Percentiles rank a stretch among this genome's conserved stretches.
Conservation (phyloP, 2,113 vertebrate genomes). For the Nycticorax nycticorax region DNA sequence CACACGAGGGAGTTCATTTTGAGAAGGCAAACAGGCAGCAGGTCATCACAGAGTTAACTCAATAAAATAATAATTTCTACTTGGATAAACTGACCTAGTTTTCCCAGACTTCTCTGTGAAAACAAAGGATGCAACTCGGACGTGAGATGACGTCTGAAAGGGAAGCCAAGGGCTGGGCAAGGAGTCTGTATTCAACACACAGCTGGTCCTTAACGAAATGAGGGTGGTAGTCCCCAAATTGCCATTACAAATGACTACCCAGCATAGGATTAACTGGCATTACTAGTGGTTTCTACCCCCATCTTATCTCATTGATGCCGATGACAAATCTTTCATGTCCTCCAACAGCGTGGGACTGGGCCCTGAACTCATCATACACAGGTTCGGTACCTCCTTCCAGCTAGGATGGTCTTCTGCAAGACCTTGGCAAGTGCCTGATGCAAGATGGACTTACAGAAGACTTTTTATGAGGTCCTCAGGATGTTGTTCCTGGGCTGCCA, state of each 20-base stretch:
- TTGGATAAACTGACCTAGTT: conserved; percentile 80
- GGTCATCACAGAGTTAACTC: conserved; percentile 75
- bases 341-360: background rate
- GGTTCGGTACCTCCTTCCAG: background rate
- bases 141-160: conserved; percentile 6
- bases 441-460: background rate
- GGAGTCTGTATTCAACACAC: background rate
- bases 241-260: background rate
- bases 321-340: background rate
- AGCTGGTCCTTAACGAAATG: background rate
- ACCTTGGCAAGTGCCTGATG: background rate
- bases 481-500: background rate
- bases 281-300: background rate
- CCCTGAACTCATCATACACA: background rate
- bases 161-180: conserved; percentile 2
- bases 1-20: conserved; percentile 48
- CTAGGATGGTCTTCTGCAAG: background rate
- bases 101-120: conserved; percentile 31
- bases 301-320: background rate
- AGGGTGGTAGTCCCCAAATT: background rate
- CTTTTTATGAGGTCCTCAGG: background rate
- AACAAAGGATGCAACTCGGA: conserved; percentile 58
- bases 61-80: conserved; percentile 79
- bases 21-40: conserved; percentile 45
- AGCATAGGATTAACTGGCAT: background rate